phyloP scores from a whole-genome alignment of 1,140 invertebrate species.

The Galleria mellonella region DNA sequence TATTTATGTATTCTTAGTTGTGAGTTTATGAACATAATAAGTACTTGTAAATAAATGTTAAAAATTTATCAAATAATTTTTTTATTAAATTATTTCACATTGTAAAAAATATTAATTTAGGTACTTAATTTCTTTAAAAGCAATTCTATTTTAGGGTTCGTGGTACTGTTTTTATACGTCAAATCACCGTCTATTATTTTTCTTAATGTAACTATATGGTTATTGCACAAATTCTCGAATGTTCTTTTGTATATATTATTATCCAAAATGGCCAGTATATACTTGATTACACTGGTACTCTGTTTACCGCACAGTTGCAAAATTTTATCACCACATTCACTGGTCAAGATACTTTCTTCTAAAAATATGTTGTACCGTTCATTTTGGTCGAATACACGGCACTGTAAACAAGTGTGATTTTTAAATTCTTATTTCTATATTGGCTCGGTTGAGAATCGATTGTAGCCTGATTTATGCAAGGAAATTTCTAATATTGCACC shows the following conservation, averaged over 20 bases:
- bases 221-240: conserved; percentile 30
- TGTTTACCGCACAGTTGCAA: conserved; percentile 1
- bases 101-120: neutral
- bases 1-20: no score
- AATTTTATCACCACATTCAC: conserved; percentile 24
- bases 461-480: no score
- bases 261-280: conserved; percentile 2
- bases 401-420: conserved; percentile 26
- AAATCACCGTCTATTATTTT: conserved; percentile 5
- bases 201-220: conserved; percentile 25
- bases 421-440: no score
- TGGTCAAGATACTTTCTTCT: conserved; percentile 45
- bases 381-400: conserved; percentile 58
- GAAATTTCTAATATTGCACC: no score
- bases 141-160: conserved; percentile 37
- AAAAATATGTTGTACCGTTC: conserved; percentile 55
- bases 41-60: no score
- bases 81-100: neutral
- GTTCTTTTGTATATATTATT: conserved; percentile 19
- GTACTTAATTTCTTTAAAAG: conserved; percentile 23
- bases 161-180: neutral
- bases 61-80: neutral
- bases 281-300: neutral
- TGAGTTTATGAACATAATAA: no score
- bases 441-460: no score